Base-by-base conservation (phyloP, 2,888 invertebrate genomes). In the Serripes groenlandicus region DNA sequence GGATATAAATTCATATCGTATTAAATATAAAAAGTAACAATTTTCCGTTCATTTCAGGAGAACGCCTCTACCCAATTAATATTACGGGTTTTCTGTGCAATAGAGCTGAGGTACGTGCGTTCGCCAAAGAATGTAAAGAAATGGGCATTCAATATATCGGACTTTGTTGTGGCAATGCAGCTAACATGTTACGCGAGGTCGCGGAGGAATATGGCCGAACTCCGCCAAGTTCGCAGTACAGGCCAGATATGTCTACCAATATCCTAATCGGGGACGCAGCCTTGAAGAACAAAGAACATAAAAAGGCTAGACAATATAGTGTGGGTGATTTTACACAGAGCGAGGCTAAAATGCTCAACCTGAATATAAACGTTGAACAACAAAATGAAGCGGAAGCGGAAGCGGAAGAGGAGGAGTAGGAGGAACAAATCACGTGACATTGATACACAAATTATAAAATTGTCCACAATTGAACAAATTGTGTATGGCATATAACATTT, bases 81-180 rank as follows among this genome's bases (percentile, higher is more conserved):
- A 71, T 93, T 23, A 75, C 83, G 26, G 75, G 82, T 32, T 81
- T 69, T 70, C 77, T 79, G 28, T 89, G 91, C 74, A 80, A 87
- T n/a, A 83, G 90, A 28, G 70, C 83, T 4, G 91, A 92, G 58
- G 88, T 93, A 23, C 70, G 76, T 15, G 34, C 83, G 42, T 93
- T 93, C 78, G 92, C 92, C 0, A 62, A 87, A 60, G 89, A 90
- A 73, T 89, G 90, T 3, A 88, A 90, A 74, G 87, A 85, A 34
- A 85, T 92, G 9, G 92, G 92, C 3, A 86, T 93, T 18, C 89
- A 91, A 62, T 93, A 93, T 79, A 83, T 93, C 7, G 93, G 93
- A 9, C 88, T 93, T 7, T 93, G 93, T 78, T 93, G 93, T 75
- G 93, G 93, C 18, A 91, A 92, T 74, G 83, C 89, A 3, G 78